Conservation (phyloP, 2,113 vertebrate species). For the Dipodomys merriami region DNA sequence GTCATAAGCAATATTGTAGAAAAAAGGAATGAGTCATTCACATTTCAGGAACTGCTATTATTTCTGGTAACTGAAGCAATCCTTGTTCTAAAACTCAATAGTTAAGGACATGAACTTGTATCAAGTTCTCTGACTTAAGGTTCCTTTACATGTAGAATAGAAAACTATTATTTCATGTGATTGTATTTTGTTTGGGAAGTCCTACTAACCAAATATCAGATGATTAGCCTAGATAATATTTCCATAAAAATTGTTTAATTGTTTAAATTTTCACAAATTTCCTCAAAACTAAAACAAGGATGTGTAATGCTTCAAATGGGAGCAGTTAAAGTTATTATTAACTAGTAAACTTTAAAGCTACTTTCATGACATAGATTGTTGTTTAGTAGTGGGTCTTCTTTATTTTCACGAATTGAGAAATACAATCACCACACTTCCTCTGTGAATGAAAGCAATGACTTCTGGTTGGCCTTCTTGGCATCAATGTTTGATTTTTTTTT, state of each 20-base stretch:
- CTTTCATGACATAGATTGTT: background rate
- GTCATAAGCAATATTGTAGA: background rate
- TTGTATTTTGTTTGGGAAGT: background rate
- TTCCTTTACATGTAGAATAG: background rate
- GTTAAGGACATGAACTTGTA: background rate
- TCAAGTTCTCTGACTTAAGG: background rate
- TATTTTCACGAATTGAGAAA: background rate
- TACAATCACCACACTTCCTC: background rate
- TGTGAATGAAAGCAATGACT: background rate
- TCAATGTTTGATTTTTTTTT: background rate
- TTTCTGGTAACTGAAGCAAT: background rate
- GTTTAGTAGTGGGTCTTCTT: background rate
- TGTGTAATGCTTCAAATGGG: background rate
- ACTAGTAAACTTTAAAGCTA: background rate
- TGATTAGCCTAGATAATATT: background rate
- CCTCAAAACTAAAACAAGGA: background rate
- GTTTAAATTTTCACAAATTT: background rate
- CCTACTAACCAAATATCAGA: background rate
- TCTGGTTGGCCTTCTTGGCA: background rate
- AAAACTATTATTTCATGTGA: background rate
- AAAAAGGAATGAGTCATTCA: background rate
- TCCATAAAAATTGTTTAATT: background rate
- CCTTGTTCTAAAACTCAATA: background rate
- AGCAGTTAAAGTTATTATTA: background rate
- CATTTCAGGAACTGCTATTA: background rate